A percentile compares a stretch with the other conserved stretches of the same genome.
phyloP scores from a whole-genome alignment of 2,797 vertebrate species.

The Notolepis coatsorum region DNA sequence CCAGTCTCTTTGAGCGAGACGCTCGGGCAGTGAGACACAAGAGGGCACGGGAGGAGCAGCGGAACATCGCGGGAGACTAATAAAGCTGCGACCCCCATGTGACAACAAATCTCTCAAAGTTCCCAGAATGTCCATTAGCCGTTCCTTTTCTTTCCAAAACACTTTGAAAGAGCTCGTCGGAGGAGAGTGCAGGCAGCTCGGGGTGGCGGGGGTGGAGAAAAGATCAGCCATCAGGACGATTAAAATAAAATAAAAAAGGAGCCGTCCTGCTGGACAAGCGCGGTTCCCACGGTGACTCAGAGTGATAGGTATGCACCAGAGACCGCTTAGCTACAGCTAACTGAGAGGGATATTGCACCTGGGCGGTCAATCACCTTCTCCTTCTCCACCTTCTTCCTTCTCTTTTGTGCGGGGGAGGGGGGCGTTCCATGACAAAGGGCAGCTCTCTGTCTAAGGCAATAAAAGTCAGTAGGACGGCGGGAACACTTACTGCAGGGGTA shows the following conservation, averaged over 20 bases:
- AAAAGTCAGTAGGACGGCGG: background rate
- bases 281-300: conserved; percentile 11
- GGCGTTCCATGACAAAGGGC: conserved; percentile 39
- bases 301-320: conserved; percentile 15
- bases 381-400: background rate
- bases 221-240: conserved; percentile 51
- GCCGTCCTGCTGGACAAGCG: conserved; percentile 32
- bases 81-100: too few species aligned
- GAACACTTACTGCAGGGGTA: conserved; percentile 87
- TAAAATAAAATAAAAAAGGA: conserved; percentile 30
- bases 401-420: conserved; percentile 6
- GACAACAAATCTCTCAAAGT: too few species aligned
- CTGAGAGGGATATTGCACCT: conserved; percentile 19
- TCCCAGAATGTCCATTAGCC: too few species aligned
- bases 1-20: too few species aligned
- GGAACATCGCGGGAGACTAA: too few species aligned
- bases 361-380: conserved; percentile 28
- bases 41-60: too few species aligned
- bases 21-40: too few species aligned
- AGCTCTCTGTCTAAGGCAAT: too few species aligned
- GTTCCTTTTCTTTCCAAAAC: conserved; percentile 21
- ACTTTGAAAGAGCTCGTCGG: conserved; percentile 31
- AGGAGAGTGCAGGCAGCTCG: background rate
- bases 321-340: background rate
- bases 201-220: conserved; percentile 39